phyloP scores from a whole-genome alignment of 30 jellyfish, hydroid and myxozoan species.

The Cassiopea andromeda region DNA sequence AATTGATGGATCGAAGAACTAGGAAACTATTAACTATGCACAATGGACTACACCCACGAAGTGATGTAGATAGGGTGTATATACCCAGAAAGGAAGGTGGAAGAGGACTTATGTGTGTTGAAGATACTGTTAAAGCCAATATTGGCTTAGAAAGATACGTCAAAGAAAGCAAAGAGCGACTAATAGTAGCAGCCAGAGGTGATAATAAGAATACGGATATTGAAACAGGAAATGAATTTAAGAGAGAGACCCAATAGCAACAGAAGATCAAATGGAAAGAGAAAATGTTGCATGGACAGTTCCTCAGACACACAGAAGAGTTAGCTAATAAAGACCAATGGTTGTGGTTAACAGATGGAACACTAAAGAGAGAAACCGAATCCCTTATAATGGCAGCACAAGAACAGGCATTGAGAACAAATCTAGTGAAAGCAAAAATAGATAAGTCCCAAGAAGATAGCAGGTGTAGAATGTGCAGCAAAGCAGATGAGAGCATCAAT shows the following conservation, averaged over 20 bases:
- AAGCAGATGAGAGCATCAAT: not conserved
- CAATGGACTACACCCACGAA: not conserved
- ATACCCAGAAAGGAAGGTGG: slow-evolving; percentile 7
- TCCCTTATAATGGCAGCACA: not conserved
- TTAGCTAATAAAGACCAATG: not conserved
- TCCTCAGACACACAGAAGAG: slow-evolving; percentile 1
- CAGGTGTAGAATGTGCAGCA: not conserved
- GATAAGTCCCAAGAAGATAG: not conserved
- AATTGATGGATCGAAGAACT: not conserved
- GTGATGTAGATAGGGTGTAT: not conserved
- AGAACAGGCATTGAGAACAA: slow-evolving; percentile 5
- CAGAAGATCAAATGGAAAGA: not conserved
- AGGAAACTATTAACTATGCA: not conserved
- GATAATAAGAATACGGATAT: not conserved
- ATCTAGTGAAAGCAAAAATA: slow-evolving; percentile 1
- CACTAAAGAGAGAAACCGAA: not conserved
- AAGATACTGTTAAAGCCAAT: not conserved
- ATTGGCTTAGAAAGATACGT: not conserved
- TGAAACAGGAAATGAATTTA: not conserved
- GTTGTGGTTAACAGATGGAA: not conserved
- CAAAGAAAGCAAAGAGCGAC: not conserved
- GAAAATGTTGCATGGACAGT: not conserved
- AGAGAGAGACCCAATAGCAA: not conserved
- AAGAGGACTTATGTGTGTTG: slow-evolving; percentile 4
- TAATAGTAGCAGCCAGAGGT: not conserved